A percentile compares a stretch with the other conserved stretches of the same genome.
Evolutionary conservation across 2,797 vertebrate species (phyloP).

Genomic region (Acrossocheilus wenchowensis): DNA sequence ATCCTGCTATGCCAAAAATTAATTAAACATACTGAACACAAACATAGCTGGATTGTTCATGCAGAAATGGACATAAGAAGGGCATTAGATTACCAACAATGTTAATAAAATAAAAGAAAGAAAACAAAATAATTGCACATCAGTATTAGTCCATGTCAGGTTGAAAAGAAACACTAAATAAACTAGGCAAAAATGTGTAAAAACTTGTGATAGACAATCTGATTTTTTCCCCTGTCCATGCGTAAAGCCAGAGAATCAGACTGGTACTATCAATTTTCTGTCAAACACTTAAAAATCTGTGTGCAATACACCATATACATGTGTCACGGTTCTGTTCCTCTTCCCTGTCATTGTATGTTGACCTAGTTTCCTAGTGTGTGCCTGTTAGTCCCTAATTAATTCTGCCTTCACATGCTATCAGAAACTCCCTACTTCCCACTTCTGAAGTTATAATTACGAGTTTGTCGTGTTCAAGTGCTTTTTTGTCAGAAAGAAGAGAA

Average conservation of each 20-base stretch:
- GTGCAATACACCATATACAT: neutral
- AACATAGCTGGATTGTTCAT: slow-evolving; percentile 21
- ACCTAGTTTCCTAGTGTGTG: neutral
- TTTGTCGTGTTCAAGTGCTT: neutral
- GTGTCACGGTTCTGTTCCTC: neutral
- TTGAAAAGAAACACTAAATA: neutral
- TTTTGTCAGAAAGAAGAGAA: neutral
- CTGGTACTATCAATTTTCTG: neutral
- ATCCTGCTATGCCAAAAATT: slow-evolving; percentile 25
- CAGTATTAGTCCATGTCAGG: neutral
- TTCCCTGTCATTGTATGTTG: neutral
- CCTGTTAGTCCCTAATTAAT: neutral
- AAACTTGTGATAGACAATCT: neutral
- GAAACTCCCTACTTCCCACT: no score
- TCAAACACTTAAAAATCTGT: neutral
- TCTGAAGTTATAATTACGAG: neutral
- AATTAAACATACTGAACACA: slow-evolving; percentile 53
- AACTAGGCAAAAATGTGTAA: neutral
- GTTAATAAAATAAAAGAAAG: neutral
- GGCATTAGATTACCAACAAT: slow-evolving; percentile 65
- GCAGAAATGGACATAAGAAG: slow-evolving; percentile 73
- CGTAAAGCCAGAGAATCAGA: no score
- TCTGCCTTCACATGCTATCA: no score
- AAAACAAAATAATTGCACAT: neutral
- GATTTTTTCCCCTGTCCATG: neutral